These are phyloP conservation scores for Synergus japonicus DNA, from an alignment of 2,888 invertebrate genomes.

Conservation along the genomic window DNA sequence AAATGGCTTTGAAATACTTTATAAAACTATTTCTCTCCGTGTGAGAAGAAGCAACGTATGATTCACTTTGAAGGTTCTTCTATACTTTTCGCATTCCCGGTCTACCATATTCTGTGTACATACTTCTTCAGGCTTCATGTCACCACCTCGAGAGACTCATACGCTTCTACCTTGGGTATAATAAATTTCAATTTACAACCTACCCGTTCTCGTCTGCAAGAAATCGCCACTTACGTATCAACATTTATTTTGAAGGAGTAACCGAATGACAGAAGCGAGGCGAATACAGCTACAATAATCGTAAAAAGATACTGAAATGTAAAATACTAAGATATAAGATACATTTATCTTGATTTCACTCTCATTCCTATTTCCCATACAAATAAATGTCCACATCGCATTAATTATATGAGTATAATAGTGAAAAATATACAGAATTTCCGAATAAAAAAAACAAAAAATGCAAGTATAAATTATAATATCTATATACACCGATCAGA, in stretches of 20 bases:
- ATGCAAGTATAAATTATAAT: background rate
- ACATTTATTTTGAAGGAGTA: constrained; percentile 4
- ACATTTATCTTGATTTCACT: background rate
- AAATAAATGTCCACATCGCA: background rate
- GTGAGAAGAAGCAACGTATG: background rate
- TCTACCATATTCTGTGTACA: constrained; percentile 32
- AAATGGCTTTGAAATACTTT: background rate
- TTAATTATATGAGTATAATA: background rate
- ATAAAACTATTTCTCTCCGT: constrained; percentile 9
- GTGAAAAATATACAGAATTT: no score
- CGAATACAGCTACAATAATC: background rate
- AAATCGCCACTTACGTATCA: constrained; percentile 4
- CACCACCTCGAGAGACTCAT: constrained; percentile 42
- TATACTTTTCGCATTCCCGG: constrained; percentile 28
- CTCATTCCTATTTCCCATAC: background rate
- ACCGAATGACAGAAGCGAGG: constrained; percentile 3
- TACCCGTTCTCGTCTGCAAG: background rate
- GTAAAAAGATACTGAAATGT: background rate
- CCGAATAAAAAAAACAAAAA: no score
- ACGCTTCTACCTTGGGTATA: constrained; percentile 25
- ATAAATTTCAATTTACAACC: constrained; percentile 41
- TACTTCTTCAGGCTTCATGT: constrained; percentile 34
- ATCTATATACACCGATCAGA: background rate
- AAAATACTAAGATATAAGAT: background rate
- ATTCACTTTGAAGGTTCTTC: constrained; percentile 28